Evolutionary conservation across 2,888 invertebrate species (phyloP), one percentile per base, ranked within the genome.

Genomic region (Hartigia nigra): DNA sequence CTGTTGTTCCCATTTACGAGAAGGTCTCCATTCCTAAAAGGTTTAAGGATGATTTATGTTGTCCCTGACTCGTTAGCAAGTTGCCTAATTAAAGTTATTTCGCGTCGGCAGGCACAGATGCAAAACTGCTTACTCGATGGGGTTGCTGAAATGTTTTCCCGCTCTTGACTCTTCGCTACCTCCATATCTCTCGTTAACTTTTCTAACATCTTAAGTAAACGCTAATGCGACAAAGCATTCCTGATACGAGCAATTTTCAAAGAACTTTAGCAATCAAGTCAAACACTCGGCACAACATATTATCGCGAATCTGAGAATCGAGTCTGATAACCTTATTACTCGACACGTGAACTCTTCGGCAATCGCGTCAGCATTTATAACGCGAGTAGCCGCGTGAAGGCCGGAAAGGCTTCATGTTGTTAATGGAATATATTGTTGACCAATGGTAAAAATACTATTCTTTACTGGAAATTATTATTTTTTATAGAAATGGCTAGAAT

Each of bases 11-110:
- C 55, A 55, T 55, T 55, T 55, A 55, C 55, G 55, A 23, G 55
- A 72, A 72, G 72, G 72, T 72, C 34, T 77, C 31, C 11, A 76
- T 34, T 35, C 80, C 39, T 39, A 77, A 79, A 79, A 84, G 83
- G 83, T 84, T 85, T 86, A 82, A 82, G 84, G 82, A 84, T 88
- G 86, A 88, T 87, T 88, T 87, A 88, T 88, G 87, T 84, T 85
- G 84, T 82, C 82, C 76, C 81, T 83, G 77, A 82, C 83, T 88
- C 86, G 84, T 88, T 87, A 87, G 86, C 83, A 81, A 84, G 83
- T 84, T 84, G 84, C 83, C 85, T 87, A 88, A 87, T 87, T 87
- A 87, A 87, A 87, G 84, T 84, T 82, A 81, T 83, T 84, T 85
- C 83, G 80, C 85, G 79, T 82, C 84, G 79, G 78, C 77, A 82